Evolutionary conservation across 2,113 vertebrate genomes (phyloP), one percentile per base, ranked within the genome.

Genomic region (Actenoides lindsayi): DNA sequence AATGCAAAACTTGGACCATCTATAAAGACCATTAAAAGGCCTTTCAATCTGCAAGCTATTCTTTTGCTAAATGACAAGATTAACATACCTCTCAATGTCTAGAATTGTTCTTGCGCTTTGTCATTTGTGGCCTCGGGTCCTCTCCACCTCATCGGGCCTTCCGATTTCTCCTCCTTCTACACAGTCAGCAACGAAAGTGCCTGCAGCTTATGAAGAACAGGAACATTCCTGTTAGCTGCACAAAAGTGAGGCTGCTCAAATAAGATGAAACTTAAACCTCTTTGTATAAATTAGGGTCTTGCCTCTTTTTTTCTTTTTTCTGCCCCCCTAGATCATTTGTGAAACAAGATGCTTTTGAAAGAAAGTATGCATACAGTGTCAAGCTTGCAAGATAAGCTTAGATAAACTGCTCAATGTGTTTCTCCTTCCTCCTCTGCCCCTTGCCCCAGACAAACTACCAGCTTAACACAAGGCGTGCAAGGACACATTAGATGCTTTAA

Each of bases 21-120:
- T 79, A 56, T 74, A 84, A 83, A 83, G 75, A 78, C 51, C 2
- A 2, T 33, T 87, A 74, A 89, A 90, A 96, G 68, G 59, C 25
- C 39, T 81, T 83, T 86, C 76, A 77, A 73, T 75, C 85, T 87
- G 70, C 70, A 90, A 94, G 69, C 51, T 42, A 78, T 65, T 77
- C 75, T 79, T 89, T 70, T 71, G 54, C 79, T 88, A 96, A 94
- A 75, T 63, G 63, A 93, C 3, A 11, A 96, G 84, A 96, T 94
- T 95, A 90, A 80, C 77, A 80, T 82, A 76, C 42, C 56, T 95
- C 75, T 95, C 60, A 73, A 77, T 63, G 71, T 73, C 80, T 88
- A 71, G 65, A 94, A 92, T 83, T 88, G 83, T 62, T 94, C 84
- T 89, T 79, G n/a, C 0, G 1, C 60, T 91, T 76, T 44, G 42